Percentiles rank a stretch among this genome's conserved stretches.
phyloP scores from a whole-genome alignment of 2,888 invertebrate species.

The Idaea biselata region DNA sequence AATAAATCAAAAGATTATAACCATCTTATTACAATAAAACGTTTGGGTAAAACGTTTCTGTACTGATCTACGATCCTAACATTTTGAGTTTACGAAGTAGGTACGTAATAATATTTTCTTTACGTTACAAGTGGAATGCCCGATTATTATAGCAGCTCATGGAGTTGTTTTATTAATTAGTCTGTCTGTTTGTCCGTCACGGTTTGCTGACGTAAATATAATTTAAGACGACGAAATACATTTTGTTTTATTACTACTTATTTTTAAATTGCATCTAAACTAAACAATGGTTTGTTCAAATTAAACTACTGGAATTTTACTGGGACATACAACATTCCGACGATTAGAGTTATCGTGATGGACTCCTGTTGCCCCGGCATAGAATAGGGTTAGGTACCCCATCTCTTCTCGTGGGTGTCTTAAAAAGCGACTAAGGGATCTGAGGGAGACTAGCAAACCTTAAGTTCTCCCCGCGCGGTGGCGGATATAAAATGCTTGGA shows the following conservation, averaged over 20 bases:
- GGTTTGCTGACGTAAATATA: constrained; percentile 5
- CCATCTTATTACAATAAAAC: too few relatives aligned
- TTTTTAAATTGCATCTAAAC: neutral
- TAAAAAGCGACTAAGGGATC: too few relatives aligned
- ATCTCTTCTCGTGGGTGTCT: too few relatives aligned
- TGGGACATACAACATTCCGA: neutral
- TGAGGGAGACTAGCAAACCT: too few relatives aligned
- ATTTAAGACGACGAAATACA: constrained; percentile 8
- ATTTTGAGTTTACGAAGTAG: neutral
- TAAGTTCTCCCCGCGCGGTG: too few relatives aligned
- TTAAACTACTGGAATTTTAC: neutral
- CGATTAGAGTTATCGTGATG: neutral
- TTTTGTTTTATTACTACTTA: constrained; percentile 1
- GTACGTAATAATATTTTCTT: neutral
- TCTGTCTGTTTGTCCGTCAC: constrained; percentile 10
- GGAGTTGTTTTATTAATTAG: constrained; percentile 9
- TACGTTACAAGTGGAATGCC: neutral
- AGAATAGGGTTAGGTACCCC: too few relatives aligned
- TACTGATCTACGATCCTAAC: neutral
- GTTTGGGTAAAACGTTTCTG: too few relatives aligned
- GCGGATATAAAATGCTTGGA: too few relatives aligned
- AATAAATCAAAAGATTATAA: too few relatives aligned
- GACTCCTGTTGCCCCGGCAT: too few relatives aligned
- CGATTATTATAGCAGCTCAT: constrained; percentile 2
- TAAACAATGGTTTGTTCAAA: neutral